Evolutionary conservation across 2,888 invertebrate genomes (phyloP).

Genomic region (Campoplex nolae): DNA sequence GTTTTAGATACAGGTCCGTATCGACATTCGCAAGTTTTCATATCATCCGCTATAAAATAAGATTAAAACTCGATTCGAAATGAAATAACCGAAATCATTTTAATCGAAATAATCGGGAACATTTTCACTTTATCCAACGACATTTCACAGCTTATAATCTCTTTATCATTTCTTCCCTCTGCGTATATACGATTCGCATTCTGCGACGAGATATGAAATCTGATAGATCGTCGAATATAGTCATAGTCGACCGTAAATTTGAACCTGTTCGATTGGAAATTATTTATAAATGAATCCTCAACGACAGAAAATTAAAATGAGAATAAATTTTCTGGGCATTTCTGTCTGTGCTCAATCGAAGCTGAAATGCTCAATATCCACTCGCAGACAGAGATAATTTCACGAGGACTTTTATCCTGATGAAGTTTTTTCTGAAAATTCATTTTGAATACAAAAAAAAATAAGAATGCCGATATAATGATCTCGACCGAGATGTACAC

Average conservation of each 20-base stretch:
- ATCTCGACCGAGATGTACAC: neutral
- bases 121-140: neutral
- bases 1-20: constrained; percentile 17
- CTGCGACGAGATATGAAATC: neutral
- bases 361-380: neutral
- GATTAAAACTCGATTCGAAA: neutral
- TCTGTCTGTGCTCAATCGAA: neutral
- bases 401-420: neutral
- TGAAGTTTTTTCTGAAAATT: neutral
- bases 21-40: constrained; percentile 9
- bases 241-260: neutral
- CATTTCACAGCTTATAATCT: neutral
- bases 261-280: neutral
- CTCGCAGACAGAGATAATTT: neutral
- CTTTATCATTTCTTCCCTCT: neutral
- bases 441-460: neutral
- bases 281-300: neutral
- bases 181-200: neutral
- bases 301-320: neutral
- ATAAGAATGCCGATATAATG: neutral
- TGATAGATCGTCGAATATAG: neutral
- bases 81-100: no score
- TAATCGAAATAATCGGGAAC: neutral
- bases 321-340: neutral
- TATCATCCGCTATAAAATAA: neutral